These are phyloP conservation scores for Pipistrellus nathusii DNA, from an alignment of 2,797 vertebrate species.

Conservation along the genomic window DNA sequence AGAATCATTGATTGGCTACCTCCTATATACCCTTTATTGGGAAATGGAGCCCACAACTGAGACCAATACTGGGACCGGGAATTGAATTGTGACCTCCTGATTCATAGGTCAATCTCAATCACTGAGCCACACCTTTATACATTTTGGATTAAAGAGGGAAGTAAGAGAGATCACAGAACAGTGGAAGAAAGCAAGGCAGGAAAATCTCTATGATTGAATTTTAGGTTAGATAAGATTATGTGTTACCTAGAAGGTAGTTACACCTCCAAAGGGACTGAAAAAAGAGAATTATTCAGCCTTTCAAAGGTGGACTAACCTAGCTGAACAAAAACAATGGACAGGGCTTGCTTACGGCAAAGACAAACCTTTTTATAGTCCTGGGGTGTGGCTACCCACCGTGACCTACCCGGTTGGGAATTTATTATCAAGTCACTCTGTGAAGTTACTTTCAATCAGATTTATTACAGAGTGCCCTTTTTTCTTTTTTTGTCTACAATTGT, in stretches of 20 bases:
- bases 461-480: neutral
- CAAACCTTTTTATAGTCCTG: neutral
- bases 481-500: neutral
- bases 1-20: too few relatives aligned
- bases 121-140: too few relatives aligned
- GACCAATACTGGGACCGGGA: accelerated
- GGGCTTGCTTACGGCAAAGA: neutral
- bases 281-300: neutral
- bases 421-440: neutral
- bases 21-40: too few relatives aligned
- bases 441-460: neutral
- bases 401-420: neutral
- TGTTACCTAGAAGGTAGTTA: neutral
- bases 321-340: neutral
- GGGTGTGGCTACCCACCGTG: neutral
- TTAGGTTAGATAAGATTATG: neutral
- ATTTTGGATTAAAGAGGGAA: neutral
- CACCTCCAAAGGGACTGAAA: neutral
- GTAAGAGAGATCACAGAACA: neutral
- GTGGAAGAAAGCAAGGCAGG: neutral
- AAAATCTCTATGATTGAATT: neutral
- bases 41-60: too few relatives aligned
- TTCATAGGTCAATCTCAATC: too few relatives aligned
- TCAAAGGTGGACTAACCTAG: neutral
- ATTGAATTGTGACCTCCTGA: too few relatives aligned